Percentiles rank a stretch among this genome's conserved stretches.
Evolutionary conservation across 1,140 invertebrate genomes (phyloP).

Genomic region (Pararge aegeria): DNA sequence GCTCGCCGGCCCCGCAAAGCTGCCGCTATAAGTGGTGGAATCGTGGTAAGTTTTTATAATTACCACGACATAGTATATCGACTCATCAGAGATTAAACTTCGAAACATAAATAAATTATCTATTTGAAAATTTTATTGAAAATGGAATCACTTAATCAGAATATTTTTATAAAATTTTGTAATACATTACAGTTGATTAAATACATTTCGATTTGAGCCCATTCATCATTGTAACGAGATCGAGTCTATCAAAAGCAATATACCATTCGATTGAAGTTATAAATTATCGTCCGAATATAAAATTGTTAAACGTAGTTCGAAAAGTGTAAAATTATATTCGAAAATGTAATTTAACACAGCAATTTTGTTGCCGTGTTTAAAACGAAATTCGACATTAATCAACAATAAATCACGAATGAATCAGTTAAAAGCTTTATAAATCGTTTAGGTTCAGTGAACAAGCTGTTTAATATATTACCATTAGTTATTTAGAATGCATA

Average conservation of each 20-base stretch:
- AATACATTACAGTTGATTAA: background rate
- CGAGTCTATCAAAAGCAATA: conserved; percentile 18
- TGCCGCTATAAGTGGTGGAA: no score
- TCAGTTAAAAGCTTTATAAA: conserved; percentile 40
- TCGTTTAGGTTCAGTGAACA: conserved; percentile 23
- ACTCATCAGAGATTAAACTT: no score
- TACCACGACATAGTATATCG: no score
- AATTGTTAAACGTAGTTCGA: conserved; percentile 16
- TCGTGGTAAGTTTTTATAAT: no score
- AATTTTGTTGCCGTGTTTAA: conserved; percentile 34
- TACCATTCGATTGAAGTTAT: conserved; percentile 16
- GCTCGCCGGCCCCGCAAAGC: no score
- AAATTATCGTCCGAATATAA: conserved; percentile 20
- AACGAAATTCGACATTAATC: conserved; percentile 34
- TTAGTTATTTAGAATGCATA: background rate
- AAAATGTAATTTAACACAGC: conserved; percentile 33
- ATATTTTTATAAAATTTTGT: no score
- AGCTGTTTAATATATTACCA: background rate
- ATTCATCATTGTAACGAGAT: background rate
- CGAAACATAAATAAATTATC: no score
- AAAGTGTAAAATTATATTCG: conserved; percentile 28
- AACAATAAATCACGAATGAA: conserved; percentile 32
- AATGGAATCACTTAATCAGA: no score
- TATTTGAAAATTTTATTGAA: no score
- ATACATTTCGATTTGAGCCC: background rate